Evolutionary conservation across 2,888 invertebrate species (phyloP).

Genomic region (Synergus itoensis): DNA sequence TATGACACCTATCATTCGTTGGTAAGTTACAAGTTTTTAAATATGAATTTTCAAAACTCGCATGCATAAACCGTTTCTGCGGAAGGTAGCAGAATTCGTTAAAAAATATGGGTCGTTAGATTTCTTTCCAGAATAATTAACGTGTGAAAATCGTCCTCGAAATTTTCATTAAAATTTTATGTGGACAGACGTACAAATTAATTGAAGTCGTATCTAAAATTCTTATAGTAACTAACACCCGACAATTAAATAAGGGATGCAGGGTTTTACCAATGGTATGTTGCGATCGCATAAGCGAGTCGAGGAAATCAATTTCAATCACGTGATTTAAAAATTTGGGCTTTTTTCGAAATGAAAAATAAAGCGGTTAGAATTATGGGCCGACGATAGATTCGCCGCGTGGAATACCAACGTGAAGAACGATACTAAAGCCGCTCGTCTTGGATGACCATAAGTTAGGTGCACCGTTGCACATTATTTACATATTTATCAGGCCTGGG

Average conservation of each 20-base stretch:
- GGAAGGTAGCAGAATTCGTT: not conserved
- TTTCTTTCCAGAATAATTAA: too few species aligned
- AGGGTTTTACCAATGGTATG: not conserved
- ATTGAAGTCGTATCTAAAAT: too few species aligned
- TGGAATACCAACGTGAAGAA: conserved; percentile 59
- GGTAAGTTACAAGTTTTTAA: too few species aligned
- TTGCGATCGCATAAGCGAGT: not conserved
- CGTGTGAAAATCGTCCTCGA: too few species aligned
- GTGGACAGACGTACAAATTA: too few species aligned
- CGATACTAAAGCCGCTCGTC: conserved; percentile 41
- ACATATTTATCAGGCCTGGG: conserved; percentile 67
- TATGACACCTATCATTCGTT: too few species aligned
- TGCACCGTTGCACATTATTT: conserved; percentile 70
- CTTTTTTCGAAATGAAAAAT: conserved; percentile 9
- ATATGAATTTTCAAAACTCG: not conserved
- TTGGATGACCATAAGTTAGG: conserved; percentile 65
- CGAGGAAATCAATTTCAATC: not conserved
- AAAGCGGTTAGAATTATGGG: conserved; percentile 29
- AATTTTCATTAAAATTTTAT: too few species aligned
- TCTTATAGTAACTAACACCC: too few species aligned
- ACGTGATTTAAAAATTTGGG: not conserved
- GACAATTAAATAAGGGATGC: too few species aligned
- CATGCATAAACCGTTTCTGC: not conserved
- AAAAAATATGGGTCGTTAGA: too few species aligned
- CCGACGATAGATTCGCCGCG: conserved; percentile 71